Percentiles rank a stretch among this genome's conserved stretches.
These are phyloP conservation scores for Vireo altiloquus DNA, from an alignment of 2,113 vertebrate species.

Conservation along the genomic window DNA sequence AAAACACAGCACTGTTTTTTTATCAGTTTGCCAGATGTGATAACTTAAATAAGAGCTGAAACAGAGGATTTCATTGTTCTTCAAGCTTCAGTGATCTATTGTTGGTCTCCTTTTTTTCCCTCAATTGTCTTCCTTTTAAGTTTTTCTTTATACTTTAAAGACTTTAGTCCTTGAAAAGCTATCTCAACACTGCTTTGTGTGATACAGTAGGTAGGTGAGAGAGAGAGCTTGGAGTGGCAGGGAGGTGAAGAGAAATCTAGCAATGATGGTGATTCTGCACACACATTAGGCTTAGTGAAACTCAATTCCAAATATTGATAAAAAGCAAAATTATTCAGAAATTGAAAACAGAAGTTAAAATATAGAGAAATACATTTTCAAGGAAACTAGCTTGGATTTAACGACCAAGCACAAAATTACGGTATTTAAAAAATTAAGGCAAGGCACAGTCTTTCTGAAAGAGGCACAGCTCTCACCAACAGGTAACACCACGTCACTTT, in stretches of 20 bases:
- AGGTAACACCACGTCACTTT: neutral
- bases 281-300: neutral
- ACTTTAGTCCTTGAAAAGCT: neutral
- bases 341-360: neutral
- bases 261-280: neutral
- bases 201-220: neutral
- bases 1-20: neutral
- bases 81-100: neutral
- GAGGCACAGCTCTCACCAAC: neutral
- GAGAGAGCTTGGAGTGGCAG: neutral
- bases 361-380: neutral
- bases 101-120: neutral
- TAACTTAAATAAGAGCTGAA: constrained; percentile 4
- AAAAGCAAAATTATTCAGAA: neutral
- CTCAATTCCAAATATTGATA: neutral
- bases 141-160: constrained; percentile 16
- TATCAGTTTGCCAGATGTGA: neutral
- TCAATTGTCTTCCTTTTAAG: neutral
- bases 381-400: neutral
- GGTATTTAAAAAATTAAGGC: neutral
- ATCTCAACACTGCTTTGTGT: neutral
- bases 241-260: neutral
- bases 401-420: neutral
- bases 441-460: neutral
- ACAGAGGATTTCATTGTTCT: neutral